These are phyloP conservation scores for Notocelia uddmanniana DNA, from an alignment of 2,888 invertebrate genomes.

Conservation along the genomic window DNA sequence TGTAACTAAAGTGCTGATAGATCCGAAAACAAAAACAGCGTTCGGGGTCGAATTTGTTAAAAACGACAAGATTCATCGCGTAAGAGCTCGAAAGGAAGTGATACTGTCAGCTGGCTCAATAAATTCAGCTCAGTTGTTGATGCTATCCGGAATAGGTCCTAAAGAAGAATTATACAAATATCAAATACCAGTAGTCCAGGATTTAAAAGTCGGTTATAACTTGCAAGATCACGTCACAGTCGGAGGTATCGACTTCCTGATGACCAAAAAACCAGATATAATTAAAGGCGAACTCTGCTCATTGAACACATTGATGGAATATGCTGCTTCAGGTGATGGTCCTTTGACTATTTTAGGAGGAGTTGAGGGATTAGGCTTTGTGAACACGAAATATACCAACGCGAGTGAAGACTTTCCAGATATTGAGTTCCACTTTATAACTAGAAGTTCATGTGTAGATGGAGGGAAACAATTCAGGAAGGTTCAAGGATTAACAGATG, in stretches of 20 bases:
- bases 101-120: conserved; percentile 96
- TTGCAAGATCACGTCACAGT: conserved; percentile 95
- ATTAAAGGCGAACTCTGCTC: conserved; percentile 92
- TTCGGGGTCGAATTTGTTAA: conserved; percentile 94
- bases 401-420: conserved; percentile 93
- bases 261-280: conserved; percentile 92
- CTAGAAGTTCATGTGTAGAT: conserved; percentile 94
- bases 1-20: conserved; percentile 90
- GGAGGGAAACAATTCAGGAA: conserved; percentile 93
- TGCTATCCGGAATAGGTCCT: conserved; percentile 96
- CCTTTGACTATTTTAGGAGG: conserved; percentile 95
- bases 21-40: conserved; percentile 90
- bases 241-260: conserved; percentile 93
- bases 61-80: conserved; percentile 89
- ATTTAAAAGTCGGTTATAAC: conserved; percentile 93
- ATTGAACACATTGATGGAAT: conserved; percentile 91
- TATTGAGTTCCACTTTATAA: conserved; percentile 95
- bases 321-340: conserved; percentile 94
- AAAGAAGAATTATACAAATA: conserved; percentile 88
- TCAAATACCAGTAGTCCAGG: conserved; percentile 92
- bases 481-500: conserved; percentile 91
- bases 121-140: conserved; percentile 96
- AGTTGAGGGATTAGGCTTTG: conserved; percentile 95
- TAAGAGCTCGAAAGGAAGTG: conserved; percentile 93
- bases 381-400: conserved; percentile 94